Base-by-base conservation (phyloP, 1,140 invertebrate species). In the Aethina tumida region DNA sequence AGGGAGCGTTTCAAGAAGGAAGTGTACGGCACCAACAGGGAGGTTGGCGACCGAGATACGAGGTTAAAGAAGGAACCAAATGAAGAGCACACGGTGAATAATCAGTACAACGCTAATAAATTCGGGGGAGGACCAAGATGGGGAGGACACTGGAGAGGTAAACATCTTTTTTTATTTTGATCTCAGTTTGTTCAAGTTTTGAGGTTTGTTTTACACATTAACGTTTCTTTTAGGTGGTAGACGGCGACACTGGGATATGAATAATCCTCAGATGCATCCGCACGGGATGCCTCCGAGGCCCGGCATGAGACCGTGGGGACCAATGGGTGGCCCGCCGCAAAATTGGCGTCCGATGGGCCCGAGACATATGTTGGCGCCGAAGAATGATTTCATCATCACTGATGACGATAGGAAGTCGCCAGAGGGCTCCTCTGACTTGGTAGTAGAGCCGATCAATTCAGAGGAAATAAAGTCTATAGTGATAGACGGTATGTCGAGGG, bases 401-500 rank as follows among this genome's bases (percentile, higher is more conserved):
- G 14, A 9, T 6, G 7, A 27, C 15, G 14, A 26, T 26, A 21
- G 33, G 38, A 35, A 3, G 9, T 35, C 28, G 21, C 31, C 31
- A 15, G 48, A 41, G 10, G 10, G 14, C 22, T 21, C 32, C 22
- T n/a, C 12, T 5, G 43, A 50, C 33, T 27, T 50, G 45, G 50
- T 77, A 0, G 35, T 81, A 2, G 71, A 80, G 12, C 71, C 70
- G 31, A 75, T 79, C 7, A 64, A 73, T 16, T 66, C 71, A 35
- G 79, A 83, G 50, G 71, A 74, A 0, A 79, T 77, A 46, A 77
- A 79, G 41, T 79, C 77, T n/a, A 90, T 93, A 16, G 77, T 79
- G 22, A 92, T 95, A 35, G 89, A 94, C 58, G 77, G 79, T 2
- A 63, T 81, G 17, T 74, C 79, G 0, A 70, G 87, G 50, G 85